Percentiles rank a stretch among this genome's conserved stretches.
Conservation (phyloP, 2,888 invertebrate species). For the Morpho helenor region DNA sequence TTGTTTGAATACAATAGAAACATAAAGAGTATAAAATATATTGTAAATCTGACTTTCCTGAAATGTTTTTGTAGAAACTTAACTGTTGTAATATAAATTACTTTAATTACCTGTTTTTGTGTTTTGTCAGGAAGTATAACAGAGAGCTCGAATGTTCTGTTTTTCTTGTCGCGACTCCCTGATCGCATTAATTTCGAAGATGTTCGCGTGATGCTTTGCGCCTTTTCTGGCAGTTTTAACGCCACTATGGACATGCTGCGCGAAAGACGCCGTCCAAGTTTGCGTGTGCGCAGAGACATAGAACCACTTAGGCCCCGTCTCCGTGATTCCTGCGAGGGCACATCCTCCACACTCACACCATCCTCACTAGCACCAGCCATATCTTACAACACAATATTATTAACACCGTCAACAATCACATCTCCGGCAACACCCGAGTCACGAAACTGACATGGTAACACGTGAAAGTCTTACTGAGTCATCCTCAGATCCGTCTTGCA, state of each 20-base stretch:
- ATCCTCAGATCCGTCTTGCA: slow-evolving; percentile 43
- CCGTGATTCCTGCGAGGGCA: slow-evolving; percentile 40
- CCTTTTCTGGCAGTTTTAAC: slow-evolving; percentile 77
- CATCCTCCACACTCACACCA: slow-evolving; percentile 50
- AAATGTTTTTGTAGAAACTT: background rate
- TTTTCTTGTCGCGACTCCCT: slow-evolving; percentile 78
- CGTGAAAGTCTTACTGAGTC: slow-evolving; percentile 60
- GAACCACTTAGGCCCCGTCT: slow-evolving; percentile 69
- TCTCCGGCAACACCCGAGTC: slow-evolving; percentile 52
- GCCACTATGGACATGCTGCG: slow-evolving; percentile 78
- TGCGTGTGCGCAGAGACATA: slow-evolving; percentile 71
- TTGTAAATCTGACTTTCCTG: background rate
- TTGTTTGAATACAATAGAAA: slow-evolving; percentile 4
- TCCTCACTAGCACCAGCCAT: slow-evolving; percentile 72
- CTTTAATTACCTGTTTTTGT: slow-evolving; percentile 77
- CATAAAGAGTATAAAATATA: background rate
- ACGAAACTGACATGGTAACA: slow-evolving; percentile 49
- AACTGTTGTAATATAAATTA: background rate
- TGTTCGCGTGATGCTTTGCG: slow-evolving; percentile 79
- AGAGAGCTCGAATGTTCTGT: slow-evolving; percentile 79
- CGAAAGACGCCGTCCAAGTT: slow-evolving; percentile 73
- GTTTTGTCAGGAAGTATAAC: slow-evolving; percentile 83
- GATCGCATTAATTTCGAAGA: slow-evolving; percentile 79
- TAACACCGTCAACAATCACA: slow-evolving; percentile 59
- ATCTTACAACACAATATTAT: slow-evolving; percentile 42